Conservation (phyloP, 2,113 vertebrate species). For the Puntigrus tetrazona region DNA sequence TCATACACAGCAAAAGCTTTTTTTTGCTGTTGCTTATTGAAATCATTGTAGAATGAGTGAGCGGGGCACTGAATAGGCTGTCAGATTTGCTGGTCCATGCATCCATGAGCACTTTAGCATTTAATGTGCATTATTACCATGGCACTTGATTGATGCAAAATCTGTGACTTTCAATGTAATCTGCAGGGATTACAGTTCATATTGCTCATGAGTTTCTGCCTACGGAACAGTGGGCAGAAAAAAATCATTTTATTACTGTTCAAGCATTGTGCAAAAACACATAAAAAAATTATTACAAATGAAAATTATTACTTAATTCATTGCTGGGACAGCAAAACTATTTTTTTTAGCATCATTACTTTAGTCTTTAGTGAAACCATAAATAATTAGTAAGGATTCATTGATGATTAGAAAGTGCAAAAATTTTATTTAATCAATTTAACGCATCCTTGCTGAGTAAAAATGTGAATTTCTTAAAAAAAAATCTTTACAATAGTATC, state of each 20-base stretch:
- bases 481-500: not conserved
- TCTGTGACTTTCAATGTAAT: conserved; percentile 60
- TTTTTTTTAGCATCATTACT: not conserved
- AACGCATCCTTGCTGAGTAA: too few relatives aligned
- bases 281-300: too few relatives aligned
- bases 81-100: not conserved
- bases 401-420: not conserved
- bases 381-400: too few relatives aligned
- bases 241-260: conserved; percentile 71
- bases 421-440: not conserved
- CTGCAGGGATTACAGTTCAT: conserved; percentile 62
- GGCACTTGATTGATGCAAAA: not conserved
- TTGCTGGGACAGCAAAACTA: not conserved
- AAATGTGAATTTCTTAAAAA: too few relatives aligned
- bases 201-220: conserved; percentile 57
- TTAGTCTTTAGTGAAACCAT: not conserved
- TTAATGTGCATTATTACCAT: not conserved
- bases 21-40: not conserved
- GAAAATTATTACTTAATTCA: too few relatives aligned
- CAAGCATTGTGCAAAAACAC: too few relatives aligned
- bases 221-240: conserved; percentile 50
- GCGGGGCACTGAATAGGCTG: not conserved
- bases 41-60: not conserved
- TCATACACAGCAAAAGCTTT: not conserved
- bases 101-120: not conserved